Conservation (phyloP, 2,797 vertebrate genomes). For the Acrocephalus scirpaceus region DNA sequence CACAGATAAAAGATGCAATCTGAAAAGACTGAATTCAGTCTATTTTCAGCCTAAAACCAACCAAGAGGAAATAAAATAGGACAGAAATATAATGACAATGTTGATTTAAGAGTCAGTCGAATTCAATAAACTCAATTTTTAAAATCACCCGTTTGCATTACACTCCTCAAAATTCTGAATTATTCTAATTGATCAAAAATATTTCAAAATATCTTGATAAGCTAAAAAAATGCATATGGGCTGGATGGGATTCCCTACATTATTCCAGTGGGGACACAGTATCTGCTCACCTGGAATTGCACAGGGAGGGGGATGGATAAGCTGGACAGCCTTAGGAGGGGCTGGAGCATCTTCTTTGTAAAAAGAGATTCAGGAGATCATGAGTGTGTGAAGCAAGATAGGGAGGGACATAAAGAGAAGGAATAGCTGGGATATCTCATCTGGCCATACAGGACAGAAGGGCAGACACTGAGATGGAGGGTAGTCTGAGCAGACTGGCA, state of each 20-base stretch:
- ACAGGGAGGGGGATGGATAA: background rate
- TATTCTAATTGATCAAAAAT: background rate
- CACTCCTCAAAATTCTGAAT: background rate
- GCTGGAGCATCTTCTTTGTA: background rate
- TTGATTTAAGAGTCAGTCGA: background rate
- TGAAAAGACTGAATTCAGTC: background rate
- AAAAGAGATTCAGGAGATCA: background rate
- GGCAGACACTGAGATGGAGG: background rate
- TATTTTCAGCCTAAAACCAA: background rate
- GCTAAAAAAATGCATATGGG: background rate
- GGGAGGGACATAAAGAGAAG: background rate
- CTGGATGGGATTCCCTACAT: background rate
- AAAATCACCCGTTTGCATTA: background rate
- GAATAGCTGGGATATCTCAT: background rate
- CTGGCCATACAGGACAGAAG: background rate
- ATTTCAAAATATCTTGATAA: background rate
- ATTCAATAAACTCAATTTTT: background rate
- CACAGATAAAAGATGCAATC: background rate
- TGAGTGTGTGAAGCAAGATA: background rate
- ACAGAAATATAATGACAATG: background rate
- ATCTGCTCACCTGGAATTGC: background rate
- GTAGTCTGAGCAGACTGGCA: background rate
- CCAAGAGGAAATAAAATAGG: background rate
- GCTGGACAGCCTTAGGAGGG: background rate
- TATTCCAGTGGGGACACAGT: background rate